Percentiles rank a stretch among this genome's conserved stretches.
Conservation (phyloP, 2,888 invertebrate species). For the Acleris literana region DNA sequence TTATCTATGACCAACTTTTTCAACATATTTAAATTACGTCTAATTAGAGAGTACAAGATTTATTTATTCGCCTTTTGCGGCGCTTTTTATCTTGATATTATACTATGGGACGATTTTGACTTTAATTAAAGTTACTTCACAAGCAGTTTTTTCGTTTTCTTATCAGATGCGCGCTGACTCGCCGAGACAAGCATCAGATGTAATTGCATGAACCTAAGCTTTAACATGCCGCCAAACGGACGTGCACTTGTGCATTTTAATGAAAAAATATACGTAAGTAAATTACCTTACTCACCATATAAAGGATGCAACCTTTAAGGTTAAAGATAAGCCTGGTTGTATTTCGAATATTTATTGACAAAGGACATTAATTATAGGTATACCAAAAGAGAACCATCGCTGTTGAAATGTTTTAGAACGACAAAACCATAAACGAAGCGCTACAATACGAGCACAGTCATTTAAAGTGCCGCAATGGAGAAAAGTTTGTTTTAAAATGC, state of each 20-base stretch:
- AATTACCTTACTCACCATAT: slow-evolving; percentile 1
- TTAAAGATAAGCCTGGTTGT: slow-evolving; percentile 3
- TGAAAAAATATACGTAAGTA: slow-evolving; percentile 28
- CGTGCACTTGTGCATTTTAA: slow-evolving; percentile 42
- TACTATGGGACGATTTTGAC: slow-evolving; percentile 49
- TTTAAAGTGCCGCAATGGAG: slow-evolving; percentile 43
- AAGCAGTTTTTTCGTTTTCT: slow-evolving; percentile 63
- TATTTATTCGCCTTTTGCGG: slow-evolving; percentile 53
- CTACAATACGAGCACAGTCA: slow-evolving; percentile 45
- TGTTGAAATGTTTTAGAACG: slow-evolving; percentile 13
- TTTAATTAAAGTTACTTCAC: slow-evolving; percentile 74
- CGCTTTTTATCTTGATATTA: slow-evolving; percentile 53
- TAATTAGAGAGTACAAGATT: slow-evolving; percentile 58
- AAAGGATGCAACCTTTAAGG: slow-evolving; percentile 16
- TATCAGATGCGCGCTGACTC: slow-evolving; percentile 72
- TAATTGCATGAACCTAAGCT: slow-evolving; percentile 69
- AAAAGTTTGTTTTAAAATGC: slow-evolving; percentile 56
- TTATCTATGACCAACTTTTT: slow-evolving; percentile 42
- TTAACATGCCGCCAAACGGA: slow-evolving; percentile 66
- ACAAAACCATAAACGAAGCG: slow-evolving; percentile 28
- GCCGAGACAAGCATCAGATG: slow-evolving; percentile 69
- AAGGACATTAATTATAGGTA: slow-evolving; percentile 8
- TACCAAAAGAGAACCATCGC: slow-evolving; percentile 15
- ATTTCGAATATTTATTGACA: slow-evolving; percentile 7
- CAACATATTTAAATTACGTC: slow-evolving; percentile 51